Conservation (phyloP, 1,140 invertebrate genomes). For the Cecropterus lyciades region DNA sequence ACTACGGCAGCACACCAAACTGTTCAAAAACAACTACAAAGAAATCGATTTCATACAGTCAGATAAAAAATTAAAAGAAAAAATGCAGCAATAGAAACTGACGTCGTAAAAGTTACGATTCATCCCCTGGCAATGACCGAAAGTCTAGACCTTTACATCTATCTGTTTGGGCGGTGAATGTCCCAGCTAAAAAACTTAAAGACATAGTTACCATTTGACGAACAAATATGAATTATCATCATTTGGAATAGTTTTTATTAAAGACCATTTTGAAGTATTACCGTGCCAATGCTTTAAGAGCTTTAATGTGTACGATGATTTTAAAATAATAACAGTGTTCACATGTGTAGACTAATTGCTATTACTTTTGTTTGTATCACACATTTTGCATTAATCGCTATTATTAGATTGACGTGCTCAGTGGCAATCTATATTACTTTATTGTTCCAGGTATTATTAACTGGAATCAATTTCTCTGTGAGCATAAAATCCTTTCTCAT, state of each 20-base stretch:
- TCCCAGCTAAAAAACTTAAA: constrained; percentile 47
- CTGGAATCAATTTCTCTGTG: constrained; percentile 48
- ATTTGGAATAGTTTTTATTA: constrained; percentile 55
- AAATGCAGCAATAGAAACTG: constrained; percentile 65
- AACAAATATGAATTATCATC: constrained; percentile 60
- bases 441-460: constrained; percentile 41
- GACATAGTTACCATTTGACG: constrained; percentile 55
- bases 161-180: constrained; percentile 19
- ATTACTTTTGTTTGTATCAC: too few relatives aligned
- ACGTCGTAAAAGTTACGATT: constrained; percentile 69
- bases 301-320: constrained; percentile 48
- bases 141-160: constrained; percentile 40
- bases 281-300: constrained; percentile 46
- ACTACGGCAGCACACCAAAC: constrained; percentile 64
- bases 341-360: constrained; percentile 54
- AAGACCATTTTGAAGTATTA: constrained; percentile 52
- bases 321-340: constrained; percentile 56
- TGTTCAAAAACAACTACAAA: constrained; percentile 77
- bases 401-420: constrained; percentile 41
- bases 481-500: constrained; percentile 50
- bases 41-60: constrained; percentile 73
- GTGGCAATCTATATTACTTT: constrained; percentile 35
- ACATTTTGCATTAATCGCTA: constrained; percentile 33
- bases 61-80: constrained; percentile 60
- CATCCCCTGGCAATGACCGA: constrained; percentile 78